A percentile compares a stretch with the other conserved stretches of the same genome.
phyloP scores from a whole-genome alignment of 2,797 vertebrate genomes.

The Sebastes hopkinsi region DNA sequence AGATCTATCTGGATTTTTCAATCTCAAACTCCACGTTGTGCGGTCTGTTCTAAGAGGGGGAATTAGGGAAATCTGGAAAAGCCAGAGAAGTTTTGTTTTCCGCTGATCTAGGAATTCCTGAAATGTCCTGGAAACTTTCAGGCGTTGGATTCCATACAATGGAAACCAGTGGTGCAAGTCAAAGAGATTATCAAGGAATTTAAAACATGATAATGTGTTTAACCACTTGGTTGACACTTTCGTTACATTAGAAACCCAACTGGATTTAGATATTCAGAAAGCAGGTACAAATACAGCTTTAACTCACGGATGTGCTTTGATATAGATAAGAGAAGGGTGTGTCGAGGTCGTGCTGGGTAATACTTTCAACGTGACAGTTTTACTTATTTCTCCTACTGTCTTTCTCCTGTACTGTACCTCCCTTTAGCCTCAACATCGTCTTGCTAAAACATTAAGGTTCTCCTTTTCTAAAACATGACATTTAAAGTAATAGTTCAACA shows the following conservation, averaged over 20 bases:
- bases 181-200: neutral
- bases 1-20: neutral
- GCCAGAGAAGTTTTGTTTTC: neutral
- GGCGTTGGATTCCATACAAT: neutral
- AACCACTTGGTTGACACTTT: neutral
- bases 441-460: too few species aligned
- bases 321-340: neutral
- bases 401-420: accelerated
- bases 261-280: neutral
- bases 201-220: neutral
- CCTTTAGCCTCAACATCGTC: too few species aligned
- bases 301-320: neutral
- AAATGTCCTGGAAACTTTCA: neutral
- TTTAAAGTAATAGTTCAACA: too few species aligned
- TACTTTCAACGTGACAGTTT: neutral
- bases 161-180: neutral
- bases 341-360: neutral
- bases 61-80: neutral
- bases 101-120: neutral
- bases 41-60: neutral
- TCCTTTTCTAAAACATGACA: too few species aligned
- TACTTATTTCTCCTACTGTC: neutral
- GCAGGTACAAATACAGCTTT: neutral
- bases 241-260: neutral
- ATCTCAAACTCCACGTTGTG: neutral